These are phyloP conservation scores for Penaeus japonicus DNA, from an alignment of 1,140 invertebrate species.

Conservation along the genomic window DNA sequence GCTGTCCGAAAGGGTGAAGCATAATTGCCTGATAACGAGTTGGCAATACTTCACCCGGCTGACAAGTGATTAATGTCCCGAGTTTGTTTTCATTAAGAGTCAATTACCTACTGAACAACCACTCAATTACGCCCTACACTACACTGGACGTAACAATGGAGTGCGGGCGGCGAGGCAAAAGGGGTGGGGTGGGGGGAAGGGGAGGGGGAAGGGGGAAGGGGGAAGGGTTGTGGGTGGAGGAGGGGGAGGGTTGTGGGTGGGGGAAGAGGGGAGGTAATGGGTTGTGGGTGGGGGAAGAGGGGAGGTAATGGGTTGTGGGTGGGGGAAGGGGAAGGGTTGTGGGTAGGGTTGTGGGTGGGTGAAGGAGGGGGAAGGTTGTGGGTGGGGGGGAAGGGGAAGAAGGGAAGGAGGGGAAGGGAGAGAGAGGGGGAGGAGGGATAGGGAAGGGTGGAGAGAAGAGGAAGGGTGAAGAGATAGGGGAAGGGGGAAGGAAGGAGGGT, in stretches of 20 bases:
- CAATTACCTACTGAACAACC: constrained; percentile 23
- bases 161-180: background rate
- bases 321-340: background rate
- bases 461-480: background rate
- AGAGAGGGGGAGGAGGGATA: background rate
- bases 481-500: background rate
- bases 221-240: background rate
- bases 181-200: background rate
- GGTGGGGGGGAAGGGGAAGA: background rate
- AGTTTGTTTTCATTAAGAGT: constrained; percentile 39
- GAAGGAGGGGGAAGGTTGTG: background rate
- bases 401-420: background rate
- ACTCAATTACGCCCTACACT: background rate
- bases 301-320: background rate
- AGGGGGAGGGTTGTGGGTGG: background rate
- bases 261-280: background rate
- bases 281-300: background rate
- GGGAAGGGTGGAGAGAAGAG: background rate
- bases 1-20: background rate
- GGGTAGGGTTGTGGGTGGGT: background rate
- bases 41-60: constrained; percentile 16
- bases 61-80: constrained; percentile 29
- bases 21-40: background rate
- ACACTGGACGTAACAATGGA: no score
- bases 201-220: background rate